These are phyloP conservation scores for Spilogale gracilis DNA, from an alignment of 2,113 vertebrate species.

Conservation along the genomic window DNA sequence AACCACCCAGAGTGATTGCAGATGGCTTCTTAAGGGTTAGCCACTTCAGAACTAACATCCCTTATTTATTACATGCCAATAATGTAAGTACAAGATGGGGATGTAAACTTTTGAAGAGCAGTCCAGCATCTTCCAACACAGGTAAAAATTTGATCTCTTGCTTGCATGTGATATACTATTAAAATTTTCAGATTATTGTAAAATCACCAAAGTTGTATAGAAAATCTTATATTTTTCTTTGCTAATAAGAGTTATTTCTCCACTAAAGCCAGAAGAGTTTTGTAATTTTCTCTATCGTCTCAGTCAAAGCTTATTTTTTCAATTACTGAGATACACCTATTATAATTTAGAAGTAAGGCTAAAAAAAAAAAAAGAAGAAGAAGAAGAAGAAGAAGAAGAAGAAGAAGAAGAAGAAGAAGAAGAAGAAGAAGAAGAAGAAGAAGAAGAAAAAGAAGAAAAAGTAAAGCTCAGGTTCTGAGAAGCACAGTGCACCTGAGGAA, in stretches of 20 bases:
- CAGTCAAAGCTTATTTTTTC: neutral
- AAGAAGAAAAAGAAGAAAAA: neutral
- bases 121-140: neutral
- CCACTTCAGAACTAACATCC: neutral
- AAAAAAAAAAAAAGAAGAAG: no score
- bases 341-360: neutral
- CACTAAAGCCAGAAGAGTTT: neutral
- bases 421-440: no score
- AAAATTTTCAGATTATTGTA: neutral
- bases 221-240: neutral
- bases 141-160: neutral
- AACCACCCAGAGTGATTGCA: constrained; percentile 57
- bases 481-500: neutral
- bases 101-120: neutral
- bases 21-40: constrained; percentile 69
- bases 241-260: neutral
- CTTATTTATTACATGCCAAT: neutral
- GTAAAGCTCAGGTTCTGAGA: neutral
- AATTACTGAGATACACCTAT: neutral
- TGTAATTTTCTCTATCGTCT: neutral
- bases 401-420: no score
- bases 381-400: no score
- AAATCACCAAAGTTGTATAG: neutral
- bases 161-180: neutral
- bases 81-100: neutral